Conservation (phyloP, 1,140 invertebrate species). For the Drosophila sucinea region DNA sequence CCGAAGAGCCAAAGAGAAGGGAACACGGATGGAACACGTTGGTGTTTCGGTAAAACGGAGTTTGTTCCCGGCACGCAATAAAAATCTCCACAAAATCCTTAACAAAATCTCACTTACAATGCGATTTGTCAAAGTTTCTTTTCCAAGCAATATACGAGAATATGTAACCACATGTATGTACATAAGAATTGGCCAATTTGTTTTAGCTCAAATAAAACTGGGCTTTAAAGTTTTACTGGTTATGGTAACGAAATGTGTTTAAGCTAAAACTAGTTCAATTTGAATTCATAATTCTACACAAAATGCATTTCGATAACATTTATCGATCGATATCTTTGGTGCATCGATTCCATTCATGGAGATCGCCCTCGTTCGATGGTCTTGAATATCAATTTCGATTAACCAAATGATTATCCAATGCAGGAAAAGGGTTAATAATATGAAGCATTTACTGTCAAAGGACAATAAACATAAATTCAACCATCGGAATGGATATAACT, state of each 20-base stretch:
- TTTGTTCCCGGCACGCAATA: conserved; percentile 2
- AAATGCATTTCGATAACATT: no score
- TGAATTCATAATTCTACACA: no score
- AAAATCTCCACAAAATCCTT: conserved; percentile 47
- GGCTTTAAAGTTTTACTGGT: no score
- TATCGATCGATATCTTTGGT: no score
- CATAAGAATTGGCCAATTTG: conserved; percentile 3
- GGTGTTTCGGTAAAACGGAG: conserved; percentile 16
- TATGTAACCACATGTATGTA: background rate
- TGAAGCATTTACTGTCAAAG: background rate
- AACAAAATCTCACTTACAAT: conserved; percentile 36
- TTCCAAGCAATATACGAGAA: background rate
- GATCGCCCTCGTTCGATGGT: no score
- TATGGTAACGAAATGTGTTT: no score
- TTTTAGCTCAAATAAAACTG: conserved; percentile 1
- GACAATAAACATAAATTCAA: background rate
- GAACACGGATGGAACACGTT: background rate
- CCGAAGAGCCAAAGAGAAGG: background rate
- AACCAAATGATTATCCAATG: background rate
- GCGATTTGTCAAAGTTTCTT: conserved; percentile 38
- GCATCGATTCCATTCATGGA: no score
- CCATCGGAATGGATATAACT: background rate
- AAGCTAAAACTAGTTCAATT: no score
- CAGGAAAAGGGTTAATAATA: background rate
- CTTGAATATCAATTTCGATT: no score